Conservation (phyloP, 2,113 vertebrate genomes). For the Lamprologus tigripictilis region DNA sequence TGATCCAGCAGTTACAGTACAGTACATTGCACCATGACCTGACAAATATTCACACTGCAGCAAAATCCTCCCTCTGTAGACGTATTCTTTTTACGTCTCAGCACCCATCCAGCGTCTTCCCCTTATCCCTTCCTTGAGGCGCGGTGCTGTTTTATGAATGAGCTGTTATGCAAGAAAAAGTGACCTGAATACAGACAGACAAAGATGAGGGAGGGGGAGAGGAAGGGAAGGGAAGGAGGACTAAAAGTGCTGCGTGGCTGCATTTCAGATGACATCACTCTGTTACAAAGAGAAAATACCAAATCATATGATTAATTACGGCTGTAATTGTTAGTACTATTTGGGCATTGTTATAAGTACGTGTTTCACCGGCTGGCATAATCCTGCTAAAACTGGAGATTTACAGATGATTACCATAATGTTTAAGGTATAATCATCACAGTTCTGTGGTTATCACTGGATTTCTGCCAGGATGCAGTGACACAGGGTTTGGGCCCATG, state of each 20-base stretch:
- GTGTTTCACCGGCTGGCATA: neutral
- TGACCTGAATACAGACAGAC: constrained; percentile 45
- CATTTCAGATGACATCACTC: neutral
- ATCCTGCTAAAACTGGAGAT: neutral
- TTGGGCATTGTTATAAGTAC: neutral
- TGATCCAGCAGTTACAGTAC: neutral
- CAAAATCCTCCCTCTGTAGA: constrained; percentile 14
- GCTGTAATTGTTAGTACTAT: neutral
- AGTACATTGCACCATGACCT: neutral
- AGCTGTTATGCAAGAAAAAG: constrained; percentile 56
- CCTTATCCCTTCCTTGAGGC: constrained; percentile 30
- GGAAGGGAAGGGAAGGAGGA: too few species aligned
- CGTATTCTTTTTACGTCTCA: neutral
- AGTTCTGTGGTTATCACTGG: neutral
- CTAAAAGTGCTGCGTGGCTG: neutral
- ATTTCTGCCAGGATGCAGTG: neutral
- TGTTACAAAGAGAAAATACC: neutral
- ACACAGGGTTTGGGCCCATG: neutral
- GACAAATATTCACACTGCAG: constrained; percentile 32
- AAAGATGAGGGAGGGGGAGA: neutral
- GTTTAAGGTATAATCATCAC: neutral
- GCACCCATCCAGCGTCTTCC: neutral
- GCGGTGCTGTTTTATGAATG: constrained; percentile 65
- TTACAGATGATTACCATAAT: neutral
- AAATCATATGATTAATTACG: neutral